Evolutionary conservation across 2,113 vertebrate genomes (phyloP).

Genomic region (Apaloderma vittatum): DNA sequence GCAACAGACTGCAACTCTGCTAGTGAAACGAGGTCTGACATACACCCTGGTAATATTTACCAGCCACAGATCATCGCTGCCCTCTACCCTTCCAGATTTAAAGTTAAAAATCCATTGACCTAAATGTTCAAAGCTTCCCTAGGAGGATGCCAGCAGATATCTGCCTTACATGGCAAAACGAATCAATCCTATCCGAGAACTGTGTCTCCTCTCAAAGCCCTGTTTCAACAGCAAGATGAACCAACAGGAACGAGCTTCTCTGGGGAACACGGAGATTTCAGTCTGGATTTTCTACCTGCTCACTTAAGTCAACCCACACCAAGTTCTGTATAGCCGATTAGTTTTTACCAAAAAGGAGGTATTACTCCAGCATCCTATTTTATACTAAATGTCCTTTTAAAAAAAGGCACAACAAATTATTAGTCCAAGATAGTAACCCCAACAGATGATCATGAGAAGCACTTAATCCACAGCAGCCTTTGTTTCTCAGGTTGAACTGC

Average conservation of each 20-base stretch:
- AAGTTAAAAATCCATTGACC: not conserved
- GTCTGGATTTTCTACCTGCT: not conserved
- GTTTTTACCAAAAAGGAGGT: not conserved
- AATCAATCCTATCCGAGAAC: not conserved
- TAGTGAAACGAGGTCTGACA: not conserved
- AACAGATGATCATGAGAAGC: not conserved
- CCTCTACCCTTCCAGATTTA: too few relatives aligned
- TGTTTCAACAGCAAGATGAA: not conserved
- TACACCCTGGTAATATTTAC: not conserved
- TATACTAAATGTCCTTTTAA: not conserved
- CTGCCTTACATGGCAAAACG: not conserved
- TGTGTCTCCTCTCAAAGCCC: not conserved
- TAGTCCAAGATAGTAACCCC: not conserved
- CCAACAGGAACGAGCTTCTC: not conserved
- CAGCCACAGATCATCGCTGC: not conserved
- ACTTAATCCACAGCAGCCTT: not conserved
- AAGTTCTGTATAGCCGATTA: fast-evolving
- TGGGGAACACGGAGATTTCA: not conserved
- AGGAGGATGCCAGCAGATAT: not conserved
- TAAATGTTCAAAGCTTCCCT: not conserved
- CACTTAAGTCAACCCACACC: not conserved
- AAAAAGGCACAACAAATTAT: not conserved
- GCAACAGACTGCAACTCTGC: not conserved
- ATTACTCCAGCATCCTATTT: not conserved
- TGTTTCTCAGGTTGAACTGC: fast-evolving